Percentiles rank a stretch among this genome's conserved stretches.
Evolutionary conservation across 2,113 vertebrate genomes (phyloP).

Genomic region (Corythaixoides concolor): DNA sequence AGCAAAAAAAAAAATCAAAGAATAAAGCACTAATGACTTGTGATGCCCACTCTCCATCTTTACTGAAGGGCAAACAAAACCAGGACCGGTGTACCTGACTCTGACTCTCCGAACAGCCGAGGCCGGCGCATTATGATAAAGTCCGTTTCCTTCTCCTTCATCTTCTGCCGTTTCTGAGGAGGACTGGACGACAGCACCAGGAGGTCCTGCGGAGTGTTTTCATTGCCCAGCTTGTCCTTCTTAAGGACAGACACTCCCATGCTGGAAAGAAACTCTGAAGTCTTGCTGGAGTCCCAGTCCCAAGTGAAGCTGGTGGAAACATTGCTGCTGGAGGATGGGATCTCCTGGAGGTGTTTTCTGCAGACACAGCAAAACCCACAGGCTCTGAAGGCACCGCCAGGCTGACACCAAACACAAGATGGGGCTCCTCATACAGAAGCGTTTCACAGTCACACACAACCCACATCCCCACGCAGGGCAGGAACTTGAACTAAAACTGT

Average conservation of each 20-base stretch:
- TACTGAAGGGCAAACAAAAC: rapidly evolving
- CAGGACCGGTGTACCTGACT: conserved; percentile 43
- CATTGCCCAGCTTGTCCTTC: conserved; percentile 76
- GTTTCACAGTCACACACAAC: rapidly evolving
- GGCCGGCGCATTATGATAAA: conserved; percentile 80
- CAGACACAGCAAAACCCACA: background rate
- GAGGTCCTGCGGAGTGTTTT: conserved; percentile 84
- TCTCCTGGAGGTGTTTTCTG: conserved; percentile 83
- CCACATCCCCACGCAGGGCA: rapidly evolving
- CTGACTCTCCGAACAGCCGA: conserved; percentile 69
- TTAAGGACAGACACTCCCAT: conserved; percentile 69
- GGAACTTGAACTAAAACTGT: rapidly evolving
- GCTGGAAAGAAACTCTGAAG: conserved; percentile 56
- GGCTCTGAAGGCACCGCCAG: background rate
- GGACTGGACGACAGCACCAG: conserved; percentile 69
- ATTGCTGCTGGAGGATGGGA: conserved; percentile 75
- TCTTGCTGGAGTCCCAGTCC: conserved; percentile 70
- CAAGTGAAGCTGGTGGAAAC: conserved; percentile 55
- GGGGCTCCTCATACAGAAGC: background rate
- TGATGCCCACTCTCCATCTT: background rate
- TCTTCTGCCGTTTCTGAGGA: conserved; percentile 73
- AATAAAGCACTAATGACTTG: background rate
- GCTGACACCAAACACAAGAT: rapidly evolving
- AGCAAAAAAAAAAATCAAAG: background rate
- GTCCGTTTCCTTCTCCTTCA: conserved; percentile 75